Evolutionary conservation across 2,113 vertebrate species (phyloP).

Genomic region (Numenius arquata): DNA sequence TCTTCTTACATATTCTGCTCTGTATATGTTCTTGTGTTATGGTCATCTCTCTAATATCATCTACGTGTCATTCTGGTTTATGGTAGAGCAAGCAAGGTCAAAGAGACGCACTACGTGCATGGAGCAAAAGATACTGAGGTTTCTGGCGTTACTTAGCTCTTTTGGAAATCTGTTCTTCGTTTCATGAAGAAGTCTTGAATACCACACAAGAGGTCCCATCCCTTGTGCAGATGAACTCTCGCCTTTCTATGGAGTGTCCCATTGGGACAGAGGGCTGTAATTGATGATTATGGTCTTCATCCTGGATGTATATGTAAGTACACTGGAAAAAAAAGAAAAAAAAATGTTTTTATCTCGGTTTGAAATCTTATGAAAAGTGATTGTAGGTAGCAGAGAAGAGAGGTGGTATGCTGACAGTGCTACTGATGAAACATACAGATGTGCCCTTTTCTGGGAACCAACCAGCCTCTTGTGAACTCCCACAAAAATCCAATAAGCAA

Average conservation of each 20-base stretch:
- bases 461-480: not conserved
- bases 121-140: not conserved
- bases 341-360: not conserved
- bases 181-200: not conserved
- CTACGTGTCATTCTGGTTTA: not conserved
- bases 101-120: not conserved
- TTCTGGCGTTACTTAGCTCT: not conserved
- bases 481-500: not conserved
- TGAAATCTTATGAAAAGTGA: not conserved
- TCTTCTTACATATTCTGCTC: not conserved
- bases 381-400: not conserved
- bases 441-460: not conserved
- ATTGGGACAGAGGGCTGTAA: not conserved
- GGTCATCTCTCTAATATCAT: not conserved
- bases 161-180: not conserved
- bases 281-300: not conserved
- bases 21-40: not conserved
- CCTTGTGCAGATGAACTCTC: not conserved
- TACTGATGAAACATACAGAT: not conserved
- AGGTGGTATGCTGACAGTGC: not conserved
- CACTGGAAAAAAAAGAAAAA: not conserved
- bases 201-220: not conserved
- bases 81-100: not conserved
- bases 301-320: not conserved
- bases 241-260: not conserved